These are phyloP conservation scores for Andrena praecox DNA, from an alignment of 2,888 invertebrate genomes.

Conservation along the genomic window DNA sequence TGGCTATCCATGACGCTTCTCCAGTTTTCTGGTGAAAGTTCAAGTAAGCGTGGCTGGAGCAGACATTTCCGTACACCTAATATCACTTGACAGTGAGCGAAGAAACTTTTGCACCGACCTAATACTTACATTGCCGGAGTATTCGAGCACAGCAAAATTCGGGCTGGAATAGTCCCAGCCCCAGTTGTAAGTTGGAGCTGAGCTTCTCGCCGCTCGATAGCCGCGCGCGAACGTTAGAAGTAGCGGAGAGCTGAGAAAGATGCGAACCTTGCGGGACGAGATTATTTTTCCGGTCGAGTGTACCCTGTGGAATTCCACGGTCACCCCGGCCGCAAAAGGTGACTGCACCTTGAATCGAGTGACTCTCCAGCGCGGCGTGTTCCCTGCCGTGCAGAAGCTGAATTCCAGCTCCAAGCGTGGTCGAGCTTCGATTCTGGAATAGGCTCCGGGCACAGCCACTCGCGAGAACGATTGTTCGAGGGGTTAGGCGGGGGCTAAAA, in stretches of 20 bases:
- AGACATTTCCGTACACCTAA: too few species aligned
- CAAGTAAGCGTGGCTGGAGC: too few species aligned
- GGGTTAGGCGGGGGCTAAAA: background rate
- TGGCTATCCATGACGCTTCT: too few species aligned
- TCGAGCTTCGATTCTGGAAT: slow-evolving; percentile 50
- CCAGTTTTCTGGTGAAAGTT: too few species aligned
- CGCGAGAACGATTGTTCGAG: slow-evolving; percentile 25
- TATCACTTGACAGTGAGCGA: too few species aligned
- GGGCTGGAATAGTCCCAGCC: too few species aligned
- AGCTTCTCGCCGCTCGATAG: background rate
- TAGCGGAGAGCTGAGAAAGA: slow-evolving; percentile 51
- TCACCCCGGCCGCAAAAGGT: slow-evolving; percentile 76
- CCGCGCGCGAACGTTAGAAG: background rate
- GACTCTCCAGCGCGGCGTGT: slow-evolving; percentile 27
- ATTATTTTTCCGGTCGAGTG: slow-evolving; percentile 76
- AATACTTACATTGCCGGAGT: too few species aligned
- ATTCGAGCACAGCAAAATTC: too few species aligned
- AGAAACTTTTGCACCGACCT: too few species aligned
- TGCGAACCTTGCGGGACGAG: slow-evolving; percentile 66
- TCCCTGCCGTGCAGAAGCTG: slow-evolving; percentile 67
- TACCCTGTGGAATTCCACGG: slow-evolving; percentile 77
- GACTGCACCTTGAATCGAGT: slow-evolving; percentile 79
- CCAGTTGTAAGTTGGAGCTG: too few species aligned
- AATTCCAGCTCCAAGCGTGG: slow-evolving; percentile 62
- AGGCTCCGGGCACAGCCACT: slow-evolving; percentile 22